Base-by-base conservation (phyloP, 2,797 vertebrate species). In the Rousettus madagascariensis region DNA sequence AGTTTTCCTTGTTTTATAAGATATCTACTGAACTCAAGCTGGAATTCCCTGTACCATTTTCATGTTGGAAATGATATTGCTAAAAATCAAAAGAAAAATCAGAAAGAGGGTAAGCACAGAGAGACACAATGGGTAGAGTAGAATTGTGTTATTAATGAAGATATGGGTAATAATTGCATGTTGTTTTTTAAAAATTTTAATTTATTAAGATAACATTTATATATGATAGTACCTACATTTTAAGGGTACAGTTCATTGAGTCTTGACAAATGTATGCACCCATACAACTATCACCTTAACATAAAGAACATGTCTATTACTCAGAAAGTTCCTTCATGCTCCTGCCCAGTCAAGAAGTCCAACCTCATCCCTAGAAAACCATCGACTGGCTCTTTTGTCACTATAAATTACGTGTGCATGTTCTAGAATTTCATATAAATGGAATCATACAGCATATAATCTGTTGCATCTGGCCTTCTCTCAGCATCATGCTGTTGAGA, bases 341-440 rank as follows among this genome's bases (percentile, higher is more conserved):
- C 15, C 17, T 55, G 13, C 22, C 30, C 19, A 74, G 30, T 75
- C 65, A 30, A 3, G 75, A 55, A 13, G 33, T 26, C 17, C 38
- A 69, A 13, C 19, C 1, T 0, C 3, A 49, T 30, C 26, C 17
- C 38, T 15, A 82, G 68, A n/a, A 24, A 77, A 71, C 41, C 24
- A 49, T 1, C n/a, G 30, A 80, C 71, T 19, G 38, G 22, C 30
- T 80, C 49, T 91, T 89, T 59, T 94, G 71, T 90, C 46, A 51
- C 19, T 74, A 12, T 12, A 59, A 51, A 51, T 71, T 74, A 74
- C 88, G 38, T 51, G 30, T 77, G 30, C 6, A 59, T 84, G 55
- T 83, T 86, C 72, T 89, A 86, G 75, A 82, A 93, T 63, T 72
- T 84, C 61, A 26, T 51, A 28, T 79, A 95, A 65, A 24, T 78